Evolutionary conservation across 2,113 vertebrate genomes (phyloP).

Genomic region (Melanerpes formicivorus): DNA sequence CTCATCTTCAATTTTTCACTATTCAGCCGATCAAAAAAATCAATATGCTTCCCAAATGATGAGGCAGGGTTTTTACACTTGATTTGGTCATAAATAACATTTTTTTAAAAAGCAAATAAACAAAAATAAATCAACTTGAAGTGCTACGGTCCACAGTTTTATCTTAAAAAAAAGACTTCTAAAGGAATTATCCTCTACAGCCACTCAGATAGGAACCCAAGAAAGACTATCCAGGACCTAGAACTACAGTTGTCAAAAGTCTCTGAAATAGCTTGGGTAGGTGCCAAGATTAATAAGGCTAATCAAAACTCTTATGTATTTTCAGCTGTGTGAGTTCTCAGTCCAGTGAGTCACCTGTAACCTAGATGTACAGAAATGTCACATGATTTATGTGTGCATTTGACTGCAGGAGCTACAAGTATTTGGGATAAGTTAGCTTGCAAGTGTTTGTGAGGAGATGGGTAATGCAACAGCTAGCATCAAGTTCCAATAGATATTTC

Average conservation of each 20-base stretch:
- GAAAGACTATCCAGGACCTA: background rate
- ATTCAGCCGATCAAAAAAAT: background rate
- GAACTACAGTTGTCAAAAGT: background rate
- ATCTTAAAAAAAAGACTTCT: background rate
- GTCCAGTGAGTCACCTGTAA: background rate
- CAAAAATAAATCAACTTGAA: background rate
- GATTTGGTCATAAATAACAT: background rate
- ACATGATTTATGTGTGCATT: background rate
- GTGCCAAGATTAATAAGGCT: background rate
- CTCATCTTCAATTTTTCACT: background rate
- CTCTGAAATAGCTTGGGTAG: background rate
- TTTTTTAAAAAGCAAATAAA: no score
- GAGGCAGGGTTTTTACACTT: background rate
- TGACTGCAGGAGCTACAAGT: background rate
- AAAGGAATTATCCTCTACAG: background rate
- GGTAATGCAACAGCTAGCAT: background rate
- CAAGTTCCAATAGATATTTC: background rate
- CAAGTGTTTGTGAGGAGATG: background rate
- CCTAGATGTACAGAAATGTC: background rate
- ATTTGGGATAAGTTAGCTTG: background rate
- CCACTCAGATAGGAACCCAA: background rate
- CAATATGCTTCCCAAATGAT: background rate
- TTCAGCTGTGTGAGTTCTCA: background rate
- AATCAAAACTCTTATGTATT: background rate
- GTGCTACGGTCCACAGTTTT: background rate